phyloP scores from a whole-genome alignment of 2,888 invertebrate species.

The Galerucella pusilla region DNA sequence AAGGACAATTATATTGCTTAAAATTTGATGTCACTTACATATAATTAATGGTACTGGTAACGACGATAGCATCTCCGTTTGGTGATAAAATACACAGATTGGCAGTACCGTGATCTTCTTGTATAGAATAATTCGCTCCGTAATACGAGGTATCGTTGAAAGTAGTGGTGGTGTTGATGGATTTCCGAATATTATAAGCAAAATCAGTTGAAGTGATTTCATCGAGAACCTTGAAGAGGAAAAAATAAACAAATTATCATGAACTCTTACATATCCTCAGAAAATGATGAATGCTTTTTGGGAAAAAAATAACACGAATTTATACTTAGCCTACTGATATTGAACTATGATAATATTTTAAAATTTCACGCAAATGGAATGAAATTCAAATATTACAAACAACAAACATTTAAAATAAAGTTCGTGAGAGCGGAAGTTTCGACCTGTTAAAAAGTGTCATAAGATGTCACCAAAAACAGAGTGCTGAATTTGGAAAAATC shows the following conservation, averaged over 20 bases:
- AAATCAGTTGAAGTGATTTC: slow-evolving; percentile 73
- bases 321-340: too few relatives aligned
- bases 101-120: slow-evolving; percentile 88
- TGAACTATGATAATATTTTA: too few relatives aligned
- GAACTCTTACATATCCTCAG: neutral
- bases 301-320: too few relatives aligned
- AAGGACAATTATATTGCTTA: too few relatives aligned
- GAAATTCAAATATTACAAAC: too few relatives aligned
- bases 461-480: too few relatives aligned
- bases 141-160: slow-evolving; percentile 77
- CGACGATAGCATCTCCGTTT: slow-evolving; percentile 90
- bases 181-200: slow-evolving; percentile 67
- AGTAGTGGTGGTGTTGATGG: slow-evolving; percentile 71
- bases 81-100: slow-evolving; percentile 87
- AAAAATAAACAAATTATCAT: neutral
- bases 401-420: too few relatives aligned
- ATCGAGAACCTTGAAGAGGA: slow-evolving; percentile 67
- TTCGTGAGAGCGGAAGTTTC: too few relatives aligned
- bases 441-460: too few relatives aligned
- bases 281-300: too few relatives aligned
- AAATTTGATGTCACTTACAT: slow-evolving; percentile 70
- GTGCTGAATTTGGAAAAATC: too few relatives aligned
- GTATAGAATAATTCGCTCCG: slow-evolving; percentile 72
- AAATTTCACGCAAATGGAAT: too few relatives aligned
- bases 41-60: slow-evolving; percentile 89